These are phyloP conservation scores for Alviniconcha marisindica DNA, from an alignment of 1,140 invertebrate genomes.

Conservation along the genomic window DNA sequence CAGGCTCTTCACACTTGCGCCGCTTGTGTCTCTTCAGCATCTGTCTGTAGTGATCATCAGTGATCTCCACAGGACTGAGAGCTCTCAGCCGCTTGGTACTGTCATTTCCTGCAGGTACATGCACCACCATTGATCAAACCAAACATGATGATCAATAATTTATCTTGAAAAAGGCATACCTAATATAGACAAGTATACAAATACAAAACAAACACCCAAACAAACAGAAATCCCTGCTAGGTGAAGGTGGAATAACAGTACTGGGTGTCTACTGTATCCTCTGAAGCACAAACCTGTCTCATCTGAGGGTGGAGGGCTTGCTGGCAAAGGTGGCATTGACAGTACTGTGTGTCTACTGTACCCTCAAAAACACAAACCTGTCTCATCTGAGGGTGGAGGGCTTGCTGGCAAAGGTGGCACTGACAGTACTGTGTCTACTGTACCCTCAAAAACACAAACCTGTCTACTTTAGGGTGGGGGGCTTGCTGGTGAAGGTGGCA, in stretches of 20 bases:
- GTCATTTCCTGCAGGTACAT: conserved; percentile 17
- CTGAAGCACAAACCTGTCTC: conserved; percentile 57
- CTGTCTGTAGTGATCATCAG: conserved; percentile 83
- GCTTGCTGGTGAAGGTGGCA: too few relatives aligned
- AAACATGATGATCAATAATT: too few relatives aligned
- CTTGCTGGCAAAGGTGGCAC: conserved; percentile 70
- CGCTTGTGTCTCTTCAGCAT: conserved; percentile 81
- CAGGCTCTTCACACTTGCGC: conserved; percentile 61
- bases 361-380: conserved; percentile 48
- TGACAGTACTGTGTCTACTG: too few relatives aligned
- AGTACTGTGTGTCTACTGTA: conserved; percentile 66
- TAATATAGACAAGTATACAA: too few relatives aligned
- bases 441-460: conserved; percentile 50
- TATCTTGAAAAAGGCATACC: too few relatives aligned
- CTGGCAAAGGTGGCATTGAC: conserved; percentile 67
- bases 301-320: conserved; percentile 63
- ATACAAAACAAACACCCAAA: too few relatives aligned
- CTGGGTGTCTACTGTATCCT: too few relatives aligned
- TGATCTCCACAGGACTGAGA: conserved; percentile 79
- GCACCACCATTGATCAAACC: too few relatives aligned
- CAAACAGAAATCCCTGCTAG: too few relatives aligned
- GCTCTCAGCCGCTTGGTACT: conserved; percentile 59
- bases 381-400: conserved; percentile 65
- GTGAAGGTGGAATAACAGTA: too few relatives aligned
- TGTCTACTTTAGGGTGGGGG: conserved; percentile 64